These are phyloP conservation scores for Dasypus novemcinctus DNA, from an alignment of 2,113 vertebrate genomes.

Conservation along the genomic window DNA sequence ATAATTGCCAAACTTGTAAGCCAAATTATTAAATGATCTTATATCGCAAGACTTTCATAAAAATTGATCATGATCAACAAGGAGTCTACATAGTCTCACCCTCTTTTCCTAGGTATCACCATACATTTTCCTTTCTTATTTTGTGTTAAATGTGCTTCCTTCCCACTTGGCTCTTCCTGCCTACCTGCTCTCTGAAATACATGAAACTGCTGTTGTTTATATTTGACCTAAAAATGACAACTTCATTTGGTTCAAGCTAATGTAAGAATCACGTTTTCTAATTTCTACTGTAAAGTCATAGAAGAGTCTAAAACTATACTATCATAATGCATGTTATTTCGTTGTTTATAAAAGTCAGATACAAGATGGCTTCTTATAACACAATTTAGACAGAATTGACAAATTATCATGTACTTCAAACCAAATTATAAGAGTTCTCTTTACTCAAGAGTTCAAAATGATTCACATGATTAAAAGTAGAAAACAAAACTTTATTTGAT, in stretches of 20 bases:
- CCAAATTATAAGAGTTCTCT: neutral
- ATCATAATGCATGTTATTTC: neutral
- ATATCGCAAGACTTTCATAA: neutral
- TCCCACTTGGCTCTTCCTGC: neutral
- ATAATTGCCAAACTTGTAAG: neutral
- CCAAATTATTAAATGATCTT: neutral
- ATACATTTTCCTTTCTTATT: neutral
- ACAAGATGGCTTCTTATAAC: conserved; percentile 22
- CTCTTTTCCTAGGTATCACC: neutral
- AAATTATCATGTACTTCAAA: neutral
- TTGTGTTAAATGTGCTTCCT: neutral
- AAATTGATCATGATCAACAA: neutral
- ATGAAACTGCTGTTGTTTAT: neutral
- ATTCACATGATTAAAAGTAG: conserved; percentile 79
- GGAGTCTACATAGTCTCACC: neutral
- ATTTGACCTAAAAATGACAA: conserved; percentile 23
- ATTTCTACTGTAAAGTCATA: neutral
- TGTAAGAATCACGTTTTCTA: neutral
- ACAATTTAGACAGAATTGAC: neutral
- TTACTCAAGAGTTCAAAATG: conserved; percentile 56
- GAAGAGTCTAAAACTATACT: conserved; percentile 5
- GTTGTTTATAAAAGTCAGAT: conserved; percentile 9
- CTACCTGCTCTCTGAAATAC: conserved; percentile 26
- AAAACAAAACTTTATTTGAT: conserved; percentile 86
- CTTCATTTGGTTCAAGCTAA: conserved; percentile 26